Conservation (phyloP, 2,888 invertebrate genomes). For the Polymixis flavicincta region DNA sequence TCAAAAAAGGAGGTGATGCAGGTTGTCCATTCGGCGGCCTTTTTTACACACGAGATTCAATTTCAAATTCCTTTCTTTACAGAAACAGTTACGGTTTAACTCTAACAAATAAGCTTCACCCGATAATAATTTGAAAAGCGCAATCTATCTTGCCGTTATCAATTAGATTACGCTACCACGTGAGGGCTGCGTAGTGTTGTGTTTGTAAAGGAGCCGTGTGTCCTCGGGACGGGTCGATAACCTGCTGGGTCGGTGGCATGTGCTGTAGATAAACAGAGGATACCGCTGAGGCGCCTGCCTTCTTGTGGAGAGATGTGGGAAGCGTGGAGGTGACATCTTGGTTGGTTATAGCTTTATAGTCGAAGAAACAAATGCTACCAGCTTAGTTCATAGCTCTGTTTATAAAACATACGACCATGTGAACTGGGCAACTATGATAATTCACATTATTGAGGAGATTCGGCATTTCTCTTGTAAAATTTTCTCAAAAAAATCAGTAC, state of each 20-base stretch:
- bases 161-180: conserved; percentile 45
- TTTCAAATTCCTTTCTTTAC: not conserved
- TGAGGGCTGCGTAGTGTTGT: conserved; percentile 6
- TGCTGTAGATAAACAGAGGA: conserved; percentile 66
- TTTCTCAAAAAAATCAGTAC: not conserved
- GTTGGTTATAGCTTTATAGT: not conserved
- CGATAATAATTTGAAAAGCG: conserved; percentile 45
- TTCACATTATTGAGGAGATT: not conserved
- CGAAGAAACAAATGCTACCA: not conserved
- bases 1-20: not conserved
- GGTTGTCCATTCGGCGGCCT: not conserved
- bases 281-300: conserved; percentile 61
- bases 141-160: conserved; percentile 48
- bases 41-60: not conserved
- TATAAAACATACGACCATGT: not conserved
- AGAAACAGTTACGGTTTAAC: not conserved
- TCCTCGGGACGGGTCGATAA: conserved; percentile 66
- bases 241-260: conserved; percentile 61
- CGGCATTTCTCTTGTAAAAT: not conserved
- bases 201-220: conserved; percentile 47
- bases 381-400: not conserved
- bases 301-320: conserved; percentile 47
- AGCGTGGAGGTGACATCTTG: conserved; percentile 11
- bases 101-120: conserved; percentile 22
- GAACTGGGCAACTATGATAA: not conserved